Evolutionary conservation across 2,888 invertebrate species (phyloP), one percentile per base, ranked within the genome.

Genomic region (Sphaerophoria rueppellii): DNA sequence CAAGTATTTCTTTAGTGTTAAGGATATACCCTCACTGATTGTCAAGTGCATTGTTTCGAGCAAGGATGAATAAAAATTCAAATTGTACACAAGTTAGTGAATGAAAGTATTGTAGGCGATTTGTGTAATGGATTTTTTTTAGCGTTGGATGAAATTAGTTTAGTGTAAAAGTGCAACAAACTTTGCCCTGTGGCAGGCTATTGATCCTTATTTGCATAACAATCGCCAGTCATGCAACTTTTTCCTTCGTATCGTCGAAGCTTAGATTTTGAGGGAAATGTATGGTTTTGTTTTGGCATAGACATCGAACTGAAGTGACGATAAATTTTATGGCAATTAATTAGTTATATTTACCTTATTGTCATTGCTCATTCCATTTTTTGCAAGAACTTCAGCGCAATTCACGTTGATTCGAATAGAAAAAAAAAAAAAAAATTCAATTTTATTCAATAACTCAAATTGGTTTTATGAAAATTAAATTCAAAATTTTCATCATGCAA

Each of bases 151-250:
- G 24, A 24, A 24, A 24, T 2, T 58, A 34, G 73, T 71, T 58
- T 32, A 63, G 55, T 71, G 61, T 63, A 80, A 77, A 72, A 81
- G 85, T 85, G 85, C 85, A 85, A 85, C 81, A 85, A 85, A 85
- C 85, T 85, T 85, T 85, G 54, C 76, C n/a, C 35, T 5, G 52
- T 43, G 12, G 40, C 35, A 76, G 85, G 85, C 76, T 85, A 85
- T 85, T 85, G 85, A 85, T 85, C 85, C 85, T 85, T 77, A 85
- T 85, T 85, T 85, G 85, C 85, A 81, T 81, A 73, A 77, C 58
- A 81, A 81, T 80, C 55, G 77, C 85, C 76, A 73, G 81, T 77
- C 85, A 85, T 85, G 85, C 76, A 77, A 81, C 43, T 73, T 81
- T 16, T 24, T 40, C 16, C n/a, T n/a, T n/a, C 14, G 43, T 43